A percentile compares a stretch with the other conserved stretches of the same genome.
These are phyloP conservation scores for Falco peregrinus DNA, from an alignment of 2,797 vertebrate genomes.

Conservation along the genomic window DNA sequence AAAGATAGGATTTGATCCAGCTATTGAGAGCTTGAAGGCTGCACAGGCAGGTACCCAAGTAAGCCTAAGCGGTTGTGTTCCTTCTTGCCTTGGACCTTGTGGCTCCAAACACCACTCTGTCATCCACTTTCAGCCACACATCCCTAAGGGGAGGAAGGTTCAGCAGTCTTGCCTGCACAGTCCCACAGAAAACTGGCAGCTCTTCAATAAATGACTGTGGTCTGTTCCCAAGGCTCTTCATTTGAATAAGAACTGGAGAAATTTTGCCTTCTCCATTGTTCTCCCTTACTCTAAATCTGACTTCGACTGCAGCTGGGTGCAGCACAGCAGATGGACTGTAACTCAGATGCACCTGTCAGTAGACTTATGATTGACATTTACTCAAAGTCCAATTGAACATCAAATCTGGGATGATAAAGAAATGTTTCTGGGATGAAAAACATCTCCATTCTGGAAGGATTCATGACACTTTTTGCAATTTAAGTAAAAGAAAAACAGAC, in stretches of 20 bases:
- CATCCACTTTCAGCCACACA: background rate
- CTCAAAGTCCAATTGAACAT: background rate
- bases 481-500: background rate
- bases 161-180: background rate
- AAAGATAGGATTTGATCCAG: constrained; percentile 54
- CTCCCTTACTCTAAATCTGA: background rate
- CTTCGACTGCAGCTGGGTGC: background rate
- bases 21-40: background rate
- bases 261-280: background rate
- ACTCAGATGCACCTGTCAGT: background rate
- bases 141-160: background rate
- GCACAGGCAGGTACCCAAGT: background rate
- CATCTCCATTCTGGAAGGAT: background rate
- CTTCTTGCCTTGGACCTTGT: background rate
- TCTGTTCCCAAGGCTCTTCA: background rate
- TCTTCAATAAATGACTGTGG: background rate
- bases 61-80: background rate
- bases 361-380: background rate
- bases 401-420: background rate
- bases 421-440: background rate
- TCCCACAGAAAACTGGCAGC: background rate
- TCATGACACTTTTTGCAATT: background rate
- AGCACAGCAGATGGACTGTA: background rate
- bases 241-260: background rate
- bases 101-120: background rate